A percentile compares a stretch with the other conserved stretches of the same genome.
Evolutionary conservation across 2,797 vertebrate genomes (phyloP).

Genomic region (Pygocentrus nattereri): DNA sequence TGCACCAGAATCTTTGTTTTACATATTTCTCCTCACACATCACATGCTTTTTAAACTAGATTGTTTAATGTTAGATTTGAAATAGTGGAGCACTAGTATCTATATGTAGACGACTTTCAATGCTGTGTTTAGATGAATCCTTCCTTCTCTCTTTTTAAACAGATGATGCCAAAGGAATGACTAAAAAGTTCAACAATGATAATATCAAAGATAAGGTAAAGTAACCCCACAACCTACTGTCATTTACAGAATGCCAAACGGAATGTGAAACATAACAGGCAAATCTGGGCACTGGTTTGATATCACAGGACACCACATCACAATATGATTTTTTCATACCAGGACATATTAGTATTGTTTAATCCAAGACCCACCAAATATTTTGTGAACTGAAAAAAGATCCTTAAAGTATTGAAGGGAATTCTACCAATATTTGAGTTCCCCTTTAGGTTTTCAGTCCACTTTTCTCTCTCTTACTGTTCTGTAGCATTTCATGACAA

Average conservation of each 20-base stretch:
- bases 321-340: too few relatives aligned
- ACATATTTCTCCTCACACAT: neutral
- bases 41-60: neutral
- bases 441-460: too few relatives aligned
- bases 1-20: neutral
- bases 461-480: too few relatives aligned
- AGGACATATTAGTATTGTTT: too few relatives aligned
- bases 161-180: slow-evolving; percentile 77
- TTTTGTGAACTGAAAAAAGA: too few relatives aligned
- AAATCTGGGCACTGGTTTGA: neutral
- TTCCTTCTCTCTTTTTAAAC: slow-evolving; percentile 20
- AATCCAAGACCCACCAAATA: too few relatives aligned
- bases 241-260: slow-evolving; percentile 9
- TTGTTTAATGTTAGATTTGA: neutral
- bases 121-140: neutral
- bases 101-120: neutral
- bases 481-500: too few relatives aligned
- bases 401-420: too few relatives aligned
- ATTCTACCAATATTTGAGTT: too few relatives aligned
- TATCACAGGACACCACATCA: neutral
- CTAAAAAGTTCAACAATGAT: slow-evolving; percentile 79
- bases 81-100: neutral
- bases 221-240: neutral
- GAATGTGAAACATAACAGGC: too few relatives aligned
- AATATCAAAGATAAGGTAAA: slow-evolving; percentile 80